Evolutionary conservation across 2,888 invertebrate genomes (phyloP), one percentile per base, ranked within the genome.

Genomic region (Phyllotreta striolata): DNA sequence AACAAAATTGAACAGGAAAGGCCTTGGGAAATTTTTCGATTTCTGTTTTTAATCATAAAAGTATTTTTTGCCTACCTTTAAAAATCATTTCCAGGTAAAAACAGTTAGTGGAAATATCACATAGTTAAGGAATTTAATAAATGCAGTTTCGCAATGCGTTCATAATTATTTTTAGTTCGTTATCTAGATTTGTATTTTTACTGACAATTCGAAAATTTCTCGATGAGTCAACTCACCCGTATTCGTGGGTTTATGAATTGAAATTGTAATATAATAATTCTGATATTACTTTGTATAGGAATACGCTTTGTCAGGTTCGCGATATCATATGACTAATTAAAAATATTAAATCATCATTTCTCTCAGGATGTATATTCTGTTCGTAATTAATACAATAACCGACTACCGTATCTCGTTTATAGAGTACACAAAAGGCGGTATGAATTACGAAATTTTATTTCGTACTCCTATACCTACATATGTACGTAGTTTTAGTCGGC

Each of bases 291-390:
- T 24, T 24, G 24, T 24, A 24, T 24, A 49, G 6, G 49, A 37
- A 47, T 57, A n/a, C 49, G 57, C 57, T 47, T 57, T 38, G 57
- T 57, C 57, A 57, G 35, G 40, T 47, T 47, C 35, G 40, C 24
- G 49, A 57, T 57, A 57, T 57, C 38, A 6, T 47, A 43, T 57
- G 47, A 57, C 57, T 57, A 49, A 57, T 57, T 47, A 57, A 46
- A 46, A 46, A 46, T 57, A 47, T 47, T 57, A 24, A 46, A 57
- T 47, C 47, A 47, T 39, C 47, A 39, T 10, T 47, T 38, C 38
- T 57, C 34, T 35, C 35, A 10, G 49, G 34, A 47, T 24, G 14
- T n/a, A 47, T 47, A 34, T 47, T 46, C 13, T 46, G 6, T 46
- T 6, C 9, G 7, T 13, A 10, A 14, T 44, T 44, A 7, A 10